A percentile compares a stretch with the other conserved stretches of the same genome.
Evolutionary conservation across 2,113 vertebrate genomes (phyloP).

Genomic region (Corythornis vintsioides): DNA sequence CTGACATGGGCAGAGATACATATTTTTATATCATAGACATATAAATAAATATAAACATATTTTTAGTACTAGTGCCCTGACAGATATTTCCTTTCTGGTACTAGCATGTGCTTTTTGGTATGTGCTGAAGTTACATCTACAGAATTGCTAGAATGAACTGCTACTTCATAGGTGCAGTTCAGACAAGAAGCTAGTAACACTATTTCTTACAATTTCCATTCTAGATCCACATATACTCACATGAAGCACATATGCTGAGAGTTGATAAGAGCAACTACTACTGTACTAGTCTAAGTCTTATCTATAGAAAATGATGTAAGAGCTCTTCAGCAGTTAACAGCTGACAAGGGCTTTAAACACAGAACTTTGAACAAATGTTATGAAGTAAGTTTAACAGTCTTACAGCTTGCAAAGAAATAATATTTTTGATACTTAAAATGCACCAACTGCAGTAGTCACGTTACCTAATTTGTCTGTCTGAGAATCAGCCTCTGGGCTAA

Average conservation of each 20-base stretch:
- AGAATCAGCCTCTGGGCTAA: not conserved
- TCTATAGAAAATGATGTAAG: not conserved
- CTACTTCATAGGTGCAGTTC: not conserved
- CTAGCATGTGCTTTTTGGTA: not conserved
- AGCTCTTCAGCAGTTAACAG: not conserved
- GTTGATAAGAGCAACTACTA: slow-evolving; percentile 17
- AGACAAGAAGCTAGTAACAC: not conserved
- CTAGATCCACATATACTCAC: not conserved
- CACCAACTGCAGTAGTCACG: rapidly evolving
- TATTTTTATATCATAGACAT: no score
- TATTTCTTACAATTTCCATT: not conserved
- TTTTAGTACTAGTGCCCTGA: not conserved
- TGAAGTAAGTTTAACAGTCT: not conserved
- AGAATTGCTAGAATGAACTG: not conserved
- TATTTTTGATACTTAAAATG: not conserved
- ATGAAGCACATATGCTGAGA: not conserved
- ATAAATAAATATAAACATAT: not conserved
- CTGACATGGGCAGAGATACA: not conserved
- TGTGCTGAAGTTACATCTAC: not conserved
- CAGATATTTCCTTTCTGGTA: not conserved
- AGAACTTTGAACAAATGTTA: not conserved
- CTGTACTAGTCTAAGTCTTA: not conserved
- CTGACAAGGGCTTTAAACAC: not conserved
- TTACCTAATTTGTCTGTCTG: not conserved
- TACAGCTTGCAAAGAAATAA: not conserved